phyloP scores from a whole-genome alignment of 2,888 invertebrate genomes.

The Athalia circularis region DNA sequence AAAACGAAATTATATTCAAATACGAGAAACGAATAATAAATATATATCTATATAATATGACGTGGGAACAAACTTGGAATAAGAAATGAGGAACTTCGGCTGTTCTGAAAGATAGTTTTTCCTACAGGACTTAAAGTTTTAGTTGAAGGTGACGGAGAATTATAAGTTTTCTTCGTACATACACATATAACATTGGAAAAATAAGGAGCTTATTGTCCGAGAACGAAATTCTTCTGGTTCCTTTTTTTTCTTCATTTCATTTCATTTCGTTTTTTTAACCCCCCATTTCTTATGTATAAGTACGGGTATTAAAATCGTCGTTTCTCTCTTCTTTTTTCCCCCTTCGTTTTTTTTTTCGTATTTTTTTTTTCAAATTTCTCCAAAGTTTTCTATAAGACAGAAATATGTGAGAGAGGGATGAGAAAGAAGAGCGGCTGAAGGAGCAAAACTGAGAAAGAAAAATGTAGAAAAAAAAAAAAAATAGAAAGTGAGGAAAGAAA shows the following conservation, averaged over 20 bases:
- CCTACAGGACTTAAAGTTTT: conserved; percentile 25
- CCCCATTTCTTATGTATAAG: not conserved
- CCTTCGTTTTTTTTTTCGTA: too few relatives aligned
- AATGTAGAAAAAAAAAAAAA: not conserved
- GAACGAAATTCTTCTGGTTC: not conserved
- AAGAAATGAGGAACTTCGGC: too few relatives aligned
- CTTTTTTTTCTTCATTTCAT: not conserved
- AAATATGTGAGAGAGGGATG: not conserved
- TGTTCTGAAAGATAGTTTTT: too few relatives aligned
- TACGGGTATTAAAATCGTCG: not conserved
- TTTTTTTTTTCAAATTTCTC: too few relatives aligned
- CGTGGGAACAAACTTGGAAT: too few relatives aligned
- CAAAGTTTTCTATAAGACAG: not conserved
- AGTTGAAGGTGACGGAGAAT: conserved; percentile 42
- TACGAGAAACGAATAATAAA: too few relatives aligned
- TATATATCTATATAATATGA: too few relatives aligned
- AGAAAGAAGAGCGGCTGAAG: not conserved
- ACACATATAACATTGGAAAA: conserved; percentile 26
- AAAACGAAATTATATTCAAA: too few relatives aligned
- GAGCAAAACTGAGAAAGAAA: not conserved
- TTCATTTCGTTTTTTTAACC: not conserved
- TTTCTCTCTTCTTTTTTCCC: too few relatives aligned
- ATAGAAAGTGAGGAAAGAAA: not conserved
- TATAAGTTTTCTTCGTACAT: not conserved
- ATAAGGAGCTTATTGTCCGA: not conserved